phyloP scores from a whole-genome alignment of 2,888 invertebrate genomes.

The Stictocephala bisonia region DNA sequence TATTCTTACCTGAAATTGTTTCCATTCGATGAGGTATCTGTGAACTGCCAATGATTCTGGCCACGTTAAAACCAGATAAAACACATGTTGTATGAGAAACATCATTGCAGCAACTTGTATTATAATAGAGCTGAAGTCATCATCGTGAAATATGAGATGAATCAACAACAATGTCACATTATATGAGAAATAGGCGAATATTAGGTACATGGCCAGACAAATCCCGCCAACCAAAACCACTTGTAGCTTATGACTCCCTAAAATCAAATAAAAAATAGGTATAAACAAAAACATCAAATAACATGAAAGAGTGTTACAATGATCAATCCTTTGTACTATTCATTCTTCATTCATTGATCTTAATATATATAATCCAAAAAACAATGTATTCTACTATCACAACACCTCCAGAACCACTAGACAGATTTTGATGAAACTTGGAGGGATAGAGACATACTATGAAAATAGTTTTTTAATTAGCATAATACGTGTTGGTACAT shows the following conservation, averaged over 20 bases:
- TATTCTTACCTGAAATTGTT: constrained; percentile 5
- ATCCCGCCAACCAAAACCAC: neutral
- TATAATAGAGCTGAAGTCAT: constrained; percentile 17
- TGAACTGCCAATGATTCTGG: constrained; percentile 21
- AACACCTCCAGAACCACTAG: no score
- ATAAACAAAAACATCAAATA: no score
- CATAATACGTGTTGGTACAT: no score
- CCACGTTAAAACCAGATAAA: constrained; percentile 15
- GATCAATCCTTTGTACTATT: no score
- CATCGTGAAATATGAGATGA: constrained; percentile 16
- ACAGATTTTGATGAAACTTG: no score
- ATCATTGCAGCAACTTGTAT: constrained; percentile 20
- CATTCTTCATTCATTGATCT: no score
- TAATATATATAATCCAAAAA: no score
- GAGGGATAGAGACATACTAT: no score
- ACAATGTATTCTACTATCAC: no score
- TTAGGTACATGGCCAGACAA: constrained; percentile 1
- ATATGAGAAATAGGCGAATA: constrained; percentile 15
- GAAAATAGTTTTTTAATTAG: no score
- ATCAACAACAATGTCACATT: neutral
- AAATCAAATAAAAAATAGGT: neutral
- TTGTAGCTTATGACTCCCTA: neutral
- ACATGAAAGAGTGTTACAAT: no score
- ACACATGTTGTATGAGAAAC: constrained; percentile 6
- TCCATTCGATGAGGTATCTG: neutral